Base-by-base conservation (phyloP, 2,888 invertebrate genomes). In the Venusia cambrica region DNA sequence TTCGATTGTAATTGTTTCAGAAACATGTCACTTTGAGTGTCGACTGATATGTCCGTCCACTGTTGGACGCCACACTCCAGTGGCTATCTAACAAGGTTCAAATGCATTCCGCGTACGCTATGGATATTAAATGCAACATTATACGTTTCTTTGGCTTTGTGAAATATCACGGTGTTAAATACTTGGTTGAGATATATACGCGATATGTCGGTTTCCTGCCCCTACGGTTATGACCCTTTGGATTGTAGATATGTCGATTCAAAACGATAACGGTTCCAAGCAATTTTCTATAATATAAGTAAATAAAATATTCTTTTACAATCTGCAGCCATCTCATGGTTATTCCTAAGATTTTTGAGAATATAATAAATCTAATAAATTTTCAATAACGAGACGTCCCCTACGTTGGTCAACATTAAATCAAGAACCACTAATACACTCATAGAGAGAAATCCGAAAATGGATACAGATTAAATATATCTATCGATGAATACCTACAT, bases 341-440 rank as follows among this genome's bases (percentile, higher is more conserved):
- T 78, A 77, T 70, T 75, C 65, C 76, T 84, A 83, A 79, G 75
- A 73, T 36, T 69, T 78, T 76, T 74, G 76, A 78, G 79, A 81
- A 78, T 74, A 77, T 47, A 67, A 65, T 55, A 62, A 79, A 77
- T 84, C 85, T 85, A 85, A 83, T 85, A 83, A 83, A 84, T 80
- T 85, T 84, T 80, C 71, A 80, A 74, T 83, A 85, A 85, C 80
- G 80, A 76, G 79, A 84, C 73, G 76, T 83, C 78, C 75, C 74
- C 85, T 85, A 87, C 73, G 83, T 87, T 87, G 87, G 87, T 87
- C 87, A 83, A 87, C 80, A 83, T 85, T 75, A 81, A 84, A 83
- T 37, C 74, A 84, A 83, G 81, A 84, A 79, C 79, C 83, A 80
- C 84, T 85, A n/a, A 85, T 85, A 85, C 83, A 84, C 78, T 84